Percentiles rank a stretch among this genome's conserved stretches.
These are phyloP conservation scores for Acanthoscelides obtectus DNA, from an alignment of 2,888 invertebrate species.

Conservation along the genomic window DNA sequence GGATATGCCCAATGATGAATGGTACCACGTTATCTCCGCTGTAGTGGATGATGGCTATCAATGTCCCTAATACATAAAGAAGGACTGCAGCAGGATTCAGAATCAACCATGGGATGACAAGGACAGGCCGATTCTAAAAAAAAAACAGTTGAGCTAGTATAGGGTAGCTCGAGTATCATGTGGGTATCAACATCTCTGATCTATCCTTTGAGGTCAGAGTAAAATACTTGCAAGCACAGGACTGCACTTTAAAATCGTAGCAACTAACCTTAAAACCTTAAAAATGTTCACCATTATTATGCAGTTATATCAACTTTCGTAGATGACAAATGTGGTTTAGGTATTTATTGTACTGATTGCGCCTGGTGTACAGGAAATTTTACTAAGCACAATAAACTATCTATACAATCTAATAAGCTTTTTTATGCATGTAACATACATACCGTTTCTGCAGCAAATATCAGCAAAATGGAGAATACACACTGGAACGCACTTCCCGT, in stretches of 20 bases:
- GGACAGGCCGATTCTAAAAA: conserved; percentile 41
- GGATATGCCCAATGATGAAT: conserved; percentile 38
- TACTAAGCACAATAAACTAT: no score
- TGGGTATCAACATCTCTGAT: neutral
- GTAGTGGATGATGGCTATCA: conserved; percentile 38
- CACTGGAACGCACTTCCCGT: conserved; percentile 38
- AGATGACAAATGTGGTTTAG: no score
- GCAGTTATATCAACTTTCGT: no score
- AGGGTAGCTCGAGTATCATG: no score
- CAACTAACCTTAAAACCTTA: no score
- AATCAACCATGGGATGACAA: conserved; percentile 41
- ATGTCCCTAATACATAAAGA: conserved; percentile 36
- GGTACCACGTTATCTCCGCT: conserved; percentile 31
- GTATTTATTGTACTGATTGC: no score
- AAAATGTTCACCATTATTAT: no score
- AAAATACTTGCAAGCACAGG: no score
- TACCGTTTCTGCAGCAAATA: conserved; percentile 44
- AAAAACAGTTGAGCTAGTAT: neutral
- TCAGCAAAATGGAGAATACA: conserved; percentile 40
- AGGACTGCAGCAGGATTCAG: conserved; percentile 37
- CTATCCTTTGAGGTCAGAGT: no score
- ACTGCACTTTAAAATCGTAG: no score
- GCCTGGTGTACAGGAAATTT: no score
- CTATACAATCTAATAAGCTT: no score
- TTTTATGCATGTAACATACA: conserved; percentile 20